Evolutionary conservation across 2,888 invertebrate genomes (phyloP).

Genomic region (Microctonus aethiopoides): DNA sequence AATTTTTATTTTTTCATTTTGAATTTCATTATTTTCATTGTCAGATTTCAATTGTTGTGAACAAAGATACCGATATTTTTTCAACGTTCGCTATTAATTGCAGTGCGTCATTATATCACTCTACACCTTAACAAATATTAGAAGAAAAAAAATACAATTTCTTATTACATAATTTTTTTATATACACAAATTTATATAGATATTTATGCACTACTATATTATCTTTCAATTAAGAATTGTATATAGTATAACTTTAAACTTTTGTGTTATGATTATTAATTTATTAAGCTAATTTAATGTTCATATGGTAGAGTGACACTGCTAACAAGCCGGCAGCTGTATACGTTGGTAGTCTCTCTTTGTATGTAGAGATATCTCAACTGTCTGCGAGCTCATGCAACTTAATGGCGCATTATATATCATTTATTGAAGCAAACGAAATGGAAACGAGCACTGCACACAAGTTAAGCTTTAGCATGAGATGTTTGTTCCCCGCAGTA

Average conservation of each 20-base stretch:
- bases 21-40: slow-evolving; percentile 29
- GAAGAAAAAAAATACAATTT: no score
- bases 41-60: not conserved
- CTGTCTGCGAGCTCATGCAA: slow-evolving; percentile 8
- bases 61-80: slow-evolving; percentile 35
- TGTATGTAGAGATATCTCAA: no score
- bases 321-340: slow-evolving; percentile 13
- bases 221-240: no score
- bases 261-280: not conserved
- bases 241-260: no score
- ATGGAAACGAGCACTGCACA: slow-evolving; percentile 35
- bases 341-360: not conserved
- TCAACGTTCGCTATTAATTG: slow-evolving; percentile 35
- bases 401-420: slow-evolving; percentile 26
- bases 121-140: not conserved
- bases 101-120: slow-evolving; percentile 8
- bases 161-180: no score
- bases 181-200: no score
- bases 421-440: slow-evolving; percentile 34
- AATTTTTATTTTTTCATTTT: not conserved
- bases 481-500: slow-evolving; percentile 21
- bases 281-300: not conserved
- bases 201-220: no score
- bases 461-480: slow-evolving; percentile 22
- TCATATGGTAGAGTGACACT: not conserved